These are phyloP conservation scores for Eilema sororculum DNA, from an alignment of 2,888 invertebrate genomes.

Conservation along the genomic window DNA sequence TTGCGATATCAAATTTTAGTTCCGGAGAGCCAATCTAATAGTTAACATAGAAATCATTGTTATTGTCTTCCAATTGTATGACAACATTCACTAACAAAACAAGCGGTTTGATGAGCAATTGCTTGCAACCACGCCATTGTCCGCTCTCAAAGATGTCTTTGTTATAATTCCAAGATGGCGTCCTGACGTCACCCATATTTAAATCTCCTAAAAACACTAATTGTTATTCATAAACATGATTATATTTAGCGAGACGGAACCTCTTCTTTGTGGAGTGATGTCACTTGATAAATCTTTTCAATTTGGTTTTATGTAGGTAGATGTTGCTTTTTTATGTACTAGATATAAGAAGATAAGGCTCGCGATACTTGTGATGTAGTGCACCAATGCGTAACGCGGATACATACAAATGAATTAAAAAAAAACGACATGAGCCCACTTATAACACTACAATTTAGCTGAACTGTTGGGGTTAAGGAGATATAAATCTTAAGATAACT, in stretches of 20 bases:
- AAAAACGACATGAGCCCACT: too few relatives aligned
- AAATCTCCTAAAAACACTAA: not conserved
- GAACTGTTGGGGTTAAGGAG: too few relatives aligned
- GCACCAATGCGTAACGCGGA: not conserved
- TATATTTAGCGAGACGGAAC: not conserved
- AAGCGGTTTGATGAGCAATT: not conserved
- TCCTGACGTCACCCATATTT: not conserved
- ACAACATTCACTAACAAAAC: not conserved
- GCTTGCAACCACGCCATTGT: not conserved
- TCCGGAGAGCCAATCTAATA: not conserved
- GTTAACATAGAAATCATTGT: not conserved
- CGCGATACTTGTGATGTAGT: not conserved
- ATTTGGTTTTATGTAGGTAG: not conserved
- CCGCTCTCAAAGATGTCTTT: not conserved
- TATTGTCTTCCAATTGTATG: not conserved
- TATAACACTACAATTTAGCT: too few relatives aligned
- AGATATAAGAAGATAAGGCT: not conserved
- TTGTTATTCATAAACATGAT: conserved; percentile 12
- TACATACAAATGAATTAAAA: not conserved
- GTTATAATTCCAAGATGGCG: not conserved
- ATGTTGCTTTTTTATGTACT: not conserved
- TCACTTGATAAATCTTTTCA: not conserved
- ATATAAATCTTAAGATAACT: too few relatives aligned
- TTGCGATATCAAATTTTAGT: not conserved
- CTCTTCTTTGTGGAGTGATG: not conserved